phyloP scores from a whole-genome alignment of 2,113 vertebrate genomes.

The Nerophis lumbriciformis region DNA sequence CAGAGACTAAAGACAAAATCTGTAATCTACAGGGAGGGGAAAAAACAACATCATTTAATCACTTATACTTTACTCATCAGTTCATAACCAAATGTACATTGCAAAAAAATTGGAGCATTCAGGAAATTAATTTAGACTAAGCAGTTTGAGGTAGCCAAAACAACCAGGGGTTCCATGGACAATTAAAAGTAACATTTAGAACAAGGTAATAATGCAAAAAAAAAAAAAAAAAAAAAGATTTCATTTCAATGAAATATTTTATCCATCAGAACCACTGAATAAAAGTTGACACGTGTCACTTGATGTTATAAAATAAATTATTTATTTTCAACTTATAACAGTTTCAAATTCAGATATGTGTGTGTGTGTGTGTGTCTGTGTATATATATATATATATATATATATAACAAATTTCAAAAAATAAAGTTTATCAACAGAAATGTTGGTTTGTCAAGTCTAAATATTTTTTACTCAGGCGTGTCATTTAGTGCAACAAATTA shows the following conservation, averaged over 20 bases:
- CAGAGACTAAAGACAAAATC: slow-evolving; percentile 50
- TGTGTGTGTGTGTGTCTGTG: background rate
- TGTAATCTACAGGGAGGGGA: slow-evolving; percentile 49
- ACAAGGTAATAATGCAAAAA: background rate
- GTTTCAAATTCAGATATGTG: too few relatives aligned
- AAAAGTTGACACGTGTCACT: too few relatives aligned
- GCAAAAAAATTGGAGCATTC: background rate
- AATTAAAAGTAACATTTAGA: background rate
- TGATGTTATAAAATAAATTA: too few relatives aligned
- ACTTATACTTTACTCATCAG: slow-evolving; percentile 45
- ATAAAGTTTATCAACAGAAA: background rate
- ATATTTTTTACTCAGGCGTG: background rate
- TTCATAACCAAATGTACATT: slow-evolving; percentile 70
- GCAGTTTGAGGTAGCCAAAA: slow-evolving; percentile 4
- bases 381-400: too few relatives aligned
- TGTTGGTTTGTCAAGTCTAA: background rate
- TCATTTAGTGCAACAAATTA: background rate
- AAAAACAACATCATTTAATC: slow-evolving; percentile 56
- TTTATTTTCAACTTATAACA: too few relatives aligned
- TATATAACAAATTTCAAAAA: too few relatives aligned
- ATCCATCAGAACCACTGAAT: too few relatives aligned
- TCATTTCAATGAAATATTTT: too few relatives aligned
- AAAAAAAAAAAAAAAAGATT: background rate
- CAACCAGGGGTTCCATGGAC: slow-evolving; percentile 31
- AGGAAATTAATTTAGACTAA: background rate